phyloP scores from a whole-genome alignment of 2,888 invertebrate species.

The Carterocephalus palaemon region DNA sequence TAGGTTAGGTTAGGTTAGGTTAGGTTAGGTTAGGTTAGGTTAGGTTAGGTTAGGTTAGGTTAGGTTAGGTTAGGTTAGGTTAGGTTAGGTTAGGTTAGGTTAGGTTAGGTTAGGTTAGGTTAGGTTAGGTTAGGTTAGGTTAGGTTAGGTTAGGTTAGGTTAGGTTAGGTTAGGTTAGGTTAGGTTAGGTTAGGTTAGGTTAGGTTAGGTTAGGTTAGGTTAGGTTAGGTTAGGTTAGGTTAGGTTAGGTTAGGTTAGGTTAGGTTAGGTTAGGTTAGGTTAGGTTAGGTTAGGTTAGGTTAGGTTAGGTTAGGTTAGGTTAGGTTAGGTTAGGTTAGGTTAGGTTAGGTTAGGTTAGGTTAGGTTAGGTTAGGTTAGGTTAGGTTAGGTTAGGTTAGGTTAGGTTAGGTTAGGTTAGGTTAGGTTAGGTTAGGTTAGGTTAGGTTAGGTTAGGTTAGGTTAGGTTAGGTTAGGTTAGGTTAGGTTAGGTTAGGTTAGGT shows the following conservation, averaged over 20 bases:
- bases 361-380: slow-evolving; percentile 30
- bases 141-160: slow-evolving; percentile 28
- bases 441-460: slow-evolving; percentile 24
- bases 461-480: slow-evolving; percentile 14
- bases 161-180: slow-evolving; percentile 29
- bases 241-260: slow-evolving; percentile 27
- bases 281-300: slow-evolving; percentile 27
- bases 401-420: slow-evolving; percentile 30
- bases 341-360: slow-evolving; percentile 27
- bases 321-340: slow-evolving; percentile 27
- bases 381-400: slow-evolving; percentile 31
- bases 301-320: slow-evolving; percentile 26
- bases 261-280: slow-evolving; percentile 28
- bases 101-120: slow-evolving; percentile 30
- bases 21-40: slow-evolving; percentile 29
- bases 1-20: slow-evolving; percentile 27
- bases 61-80: too few relatives aligned
- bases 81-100: too few relatives aligned
- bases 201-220: slow-evolving; percentile 26
- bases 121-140: slow-evolving; percentile 27
- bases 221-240: slow-evolving; percentile 26
- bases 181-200: slow-evolving; percentile 27
- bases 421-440: slow-evolving; percentile 27
- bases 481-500: slow-evolving; percentile 26
- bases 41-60: slow-evolving; percentile 27